phyloP scores from a whole-genome alignment of 2,888 invertebrate genomes.

The Cosmorhoe ocellata region DNA sequence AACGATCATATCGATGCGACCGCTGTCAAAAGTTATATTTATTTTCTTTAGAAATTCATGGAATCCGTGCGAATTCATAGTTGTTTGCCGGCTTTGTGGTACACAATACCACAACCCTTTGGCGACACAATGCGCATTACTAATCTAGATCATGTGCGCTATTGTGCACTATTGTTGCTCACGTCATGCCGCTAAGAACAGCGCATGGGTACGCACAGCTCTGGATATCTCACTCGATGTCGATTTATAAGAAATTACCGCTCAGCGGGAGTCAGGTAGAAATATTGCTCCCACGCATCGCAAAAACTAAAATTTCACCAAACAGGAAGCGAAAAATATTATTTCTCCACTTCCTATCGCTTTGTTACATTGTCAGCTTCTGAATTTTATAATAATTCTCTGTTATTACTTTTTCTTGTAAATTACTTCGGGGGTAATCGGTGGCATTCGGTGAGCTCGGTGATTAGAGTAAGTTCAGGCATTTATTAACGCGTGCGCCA shows the following conservation, averaged over 20 bases:
- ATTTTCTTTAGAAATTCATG: conserved; percentile 81
- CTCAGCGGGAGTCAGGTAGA: conserved; percentile 75
- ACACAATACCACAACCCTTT: conserved; percentile 77
- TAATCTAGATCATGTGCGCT: conserved; percentile 81
- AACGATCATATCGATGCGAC: conserved; percentile 70
- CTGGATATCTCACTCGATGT: conserved; percentile 77
- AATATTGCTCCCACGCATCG: conserved; percentile 68
- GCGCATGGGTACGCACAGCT: conserved; percentile 36
- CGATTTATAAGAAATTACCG: conserved; percentile 79
- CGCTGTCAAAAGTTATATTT: conserved; percentile 82
- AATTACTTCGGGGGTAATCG: conserved; percentile 47
- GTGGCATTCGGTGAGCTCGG: conserved; percentile 48
- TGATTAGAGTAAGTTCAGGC: conserved; percentile 50
- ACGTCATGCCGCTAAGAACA: conserved; percentile 47
- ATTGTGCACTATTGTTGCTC: conserved; percentile 57
- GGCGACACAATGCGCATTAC: conserved; percentile 79
- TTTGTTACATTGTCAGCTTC: conserved; percentile 37
- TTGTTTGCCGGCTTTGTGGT: conserved; percentile 71
- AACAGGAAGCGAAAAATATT: conserved; percentile 77
- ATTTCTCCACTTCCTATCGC: conserved; percentile 58
- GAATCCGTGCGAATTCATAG: conserved; percentile 75
- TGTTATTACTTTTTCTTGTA: conserved; percentile 50
- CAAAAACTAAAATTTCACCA: conserved; percentile 67
- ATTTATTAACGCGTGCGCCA: conserved; percentile 63
- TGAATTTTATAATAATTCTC: conserved; percentile 38